Evolutionary conservation across 2,888 invertebrate species (phyloP).

Genomic region (Scaptodrosophila latifasciaeformis): DNA sequence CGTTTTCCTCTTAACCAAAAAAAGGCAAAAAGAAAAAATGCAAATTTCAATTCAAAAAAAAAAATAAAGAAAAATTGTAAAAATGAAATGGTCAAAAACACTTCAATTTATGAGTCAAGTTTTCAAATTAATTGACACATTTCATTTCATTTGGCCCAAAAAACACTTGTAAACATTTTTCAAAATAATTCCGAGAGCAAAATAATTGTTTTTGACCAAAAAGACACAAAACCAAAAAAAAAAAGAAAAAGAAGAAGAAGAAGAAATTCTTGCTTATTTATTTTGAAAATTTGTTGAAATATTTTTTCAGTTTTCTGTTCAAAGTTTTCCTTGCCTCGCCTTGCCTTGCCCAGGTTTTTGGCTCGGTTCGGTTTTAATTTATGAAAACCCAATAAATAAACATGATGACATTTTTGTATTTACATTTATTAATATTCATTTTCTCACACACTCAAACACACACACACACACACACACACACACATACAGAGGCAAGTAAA

Average conservation of each 20-base stretch:
- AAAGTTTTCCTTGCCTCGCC: too few species aligned
- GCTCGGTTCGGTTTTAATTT: too few species aligned
- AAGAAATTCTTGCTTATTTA: slow-evolving; percentile 6
- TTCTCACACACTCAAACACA: neutral
- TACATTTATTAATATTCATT: slow-evolving; percentile 46
- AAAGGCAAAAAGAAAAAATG: slow-evolving; percentile 16
- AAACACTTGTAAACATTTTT: too few species aligned
- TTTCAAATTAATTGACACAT: slow-evolving; percentile 69
- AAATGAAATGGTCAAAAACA: too few species aligned
- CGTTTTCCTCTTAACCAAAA: slow-evolving; percentile 11
- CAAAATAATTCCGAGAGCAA: too few species aligned
- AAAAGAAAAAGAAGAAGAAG: too few species aligned
- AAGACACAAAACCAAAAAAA: slow-evolving; percentile 11
- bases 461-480: neutral
- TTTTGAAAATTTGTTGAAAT: slow-evolving; percentile 27
- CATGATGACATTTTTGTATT: slow-evolving; percentile 8
- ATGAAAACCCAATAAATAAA: neutral
- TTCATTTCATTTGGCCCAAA: slow-evolving; percentile 33
- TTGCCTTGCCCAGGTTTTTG: too few species aligned
- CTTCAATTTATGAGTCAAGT: too few species aligned
- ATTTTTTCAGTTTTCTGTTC: slow-evolving; percentile 4
- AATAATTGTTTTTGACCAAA: too few species aligned
- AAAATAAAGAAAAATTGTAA: too few species aligned
- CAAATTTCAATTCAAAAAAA: too few species aligned
- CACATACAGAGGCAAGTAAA: too few species aligned